phyloP scores from a whole-genome alignment of 2,797 vertebrate species.

The Sparidentex hasta region DNA sequence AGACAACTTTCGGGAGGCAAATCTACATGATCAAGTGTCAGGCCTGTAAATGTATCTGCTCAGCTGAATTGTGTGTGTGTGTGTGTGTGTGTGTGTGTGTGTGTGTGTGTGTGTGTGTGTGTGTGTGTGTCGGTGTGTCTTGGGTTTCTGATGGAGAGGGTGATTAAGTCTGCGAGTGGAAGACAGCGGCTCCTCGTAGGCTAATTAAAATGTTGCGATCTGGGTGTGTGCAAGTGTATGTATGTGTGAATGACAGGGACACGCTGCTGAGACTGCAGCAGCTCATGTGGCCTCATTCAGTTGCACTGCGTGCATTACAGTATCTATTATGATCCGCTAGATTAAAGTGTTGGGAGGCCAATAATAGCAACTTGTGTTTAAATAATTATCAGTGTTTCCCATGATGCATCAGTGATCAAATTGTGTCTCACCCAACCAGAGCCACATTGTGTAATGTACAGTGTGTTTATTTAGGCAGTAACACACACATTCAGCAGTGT shows the following conservation, averaged over 20 bases:
- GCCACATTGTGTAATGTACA: neutral
- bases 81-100: slow-evolving; percentile 48
- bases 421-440: neutral
- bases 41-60: slow-evolving; percentile 68
- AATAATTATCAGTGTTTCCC: slow-evolving; percentile 16
- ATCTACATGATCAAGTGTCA: slow-evolving; percentile 53
- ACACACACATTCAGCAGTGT: neutral
- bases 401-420: slow-evolving; percentile 9
- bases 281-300: slow-evolving; percentile 33
- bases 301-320: neutral
- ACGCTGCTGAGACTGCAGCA: slow-evolving; percentile 28
- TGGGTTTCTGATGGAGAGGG: slow-evolving; percentile 65
- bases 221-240: slow-evolving; percentile 16
- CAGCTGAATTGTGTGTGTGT: slow-evolving; percentile 36
- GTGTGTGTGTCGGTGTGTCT: slow-evolving; percentile 41
- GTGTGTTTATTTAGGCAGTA: neutral
- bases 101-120: slow-evolving; percentile 32
- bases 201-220: slow-evolving; percentile 60
- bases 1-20: slow-evolving; percentile 22
- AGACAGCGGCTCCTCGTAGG: slow-evolving; percentile 17
- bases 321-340: slow-evolving; percentile 14
- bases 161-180: slow-evolving; percentile 61
- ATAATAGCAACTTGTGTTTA: slow-evolving; percentile 23
- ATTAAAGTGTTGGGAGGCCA: slow-evolving; percentile 6
- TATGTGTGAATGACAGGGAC: slow-evolving; percentile 29